Base-by-base conservation (phyloP, 2,113 vertebrate genomes). In the Cynoglossus semilaevis region DNA sequence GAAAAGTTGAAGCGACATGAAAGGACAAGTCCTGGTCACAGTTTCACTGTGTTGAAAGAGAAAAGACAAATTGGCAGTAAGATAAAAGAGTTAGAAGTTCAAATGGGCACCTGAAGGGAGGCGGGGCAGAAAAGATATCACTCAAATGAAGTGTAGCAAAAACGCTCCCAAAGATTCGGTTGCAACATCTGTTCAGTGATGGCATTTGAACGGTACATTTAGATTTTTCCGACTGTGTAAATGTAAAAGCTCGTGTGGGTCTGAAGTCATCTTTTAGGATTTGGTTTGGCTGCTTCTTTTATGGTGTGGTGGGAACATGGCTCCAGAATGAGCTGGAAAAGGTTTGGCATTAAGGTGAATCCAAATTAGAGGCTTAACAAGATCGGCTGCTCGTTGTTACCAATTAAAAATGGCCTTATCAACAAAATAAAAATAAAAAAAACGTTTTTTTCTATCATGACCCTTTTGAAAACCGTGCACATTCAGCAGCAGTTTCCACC, bases 251-350 rank as follows among this genome's bases (percentile, higher is more conserved):
- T 29, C 22, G 22, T 29, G 22, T 29, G 55, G 4, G 22, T 48
- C 64, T 68, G 38, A 68, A 79, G 67, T 78, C 61, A 74, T 67
- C 34, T 29, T 58, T 50, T 22, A 50, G 36, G 37, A 51, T 71
- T 63, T 70, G 72, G 81, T 75, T 67, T 52, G 62, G 57, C 67
- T 48, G 57, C 63, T 43, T 19, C n/a, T 57, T 53, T 51, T 63
- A 55, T 45, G 57, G 13, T 56, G 66, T 48, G 70, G 76, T 70
- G 54, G 70, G 51, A 22, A 18, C 69, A 65, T 46, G 51, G 50
- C 51, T 77, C 72, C 51, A 55, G 45, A 56, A 54, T 57, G 72
- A 58, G 19, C 36, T 51, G 63, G 67, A 57, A 65, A 58, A 22
- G 54, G 70, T 68, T 73, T 75, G 76, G 73, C 71, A 70, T 16